These are phyloP conservation scores for Trachelus iudaicus DNA, from an alignment of 2,888 invertebrate species.

Conservation along the genomic window DNA sequence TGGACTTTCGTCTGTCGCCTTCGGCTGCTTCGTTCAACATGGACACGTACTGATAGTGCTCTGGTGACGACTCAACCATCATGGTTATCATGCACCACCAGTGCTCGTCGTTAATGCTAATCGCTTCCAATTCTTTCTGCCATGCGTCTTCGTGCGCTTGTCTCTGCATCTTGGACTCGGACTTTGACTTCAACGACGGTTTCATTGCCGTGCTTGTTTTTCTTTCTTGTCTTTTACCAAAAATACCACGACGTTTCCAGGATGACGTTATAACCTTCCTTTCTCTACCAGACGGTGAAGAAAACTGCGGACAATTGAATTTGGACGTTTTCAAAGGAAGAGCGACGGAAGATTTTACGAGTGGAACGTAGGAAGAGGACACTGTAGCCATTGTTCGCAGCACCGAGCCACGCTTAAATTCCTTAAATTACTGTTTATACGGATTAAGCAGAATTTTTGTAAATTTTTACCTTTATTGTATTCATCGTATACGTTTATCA, in stretches of 20 bases:
- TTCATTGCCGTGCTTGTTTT: neutral
- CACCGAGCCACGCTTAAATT: neutral
- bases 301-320: neutral
- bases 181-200: neutral
- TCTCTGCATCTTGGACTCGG: neutral
- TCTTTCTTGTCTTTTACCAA: neutral
- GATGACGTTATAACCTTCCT: neutral
- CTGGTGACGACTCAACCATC: conserved; percentile 42
- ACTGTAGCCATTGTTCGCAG: neutral
- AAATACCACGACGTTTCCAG: neutral
- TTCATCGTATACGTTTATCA: neutral
- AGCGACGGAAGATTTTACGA: neutral
- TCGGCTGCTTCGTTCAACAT: conserved; percentile 43
- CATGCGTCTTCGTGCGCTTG: conserved; percentile 23
- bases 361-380: neutral
- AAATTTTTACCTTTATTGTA: too few species aligned
- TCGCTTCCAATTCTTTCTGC: conserved; percentile 29
- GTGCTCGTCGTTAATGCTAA: conserved; percentile 46
- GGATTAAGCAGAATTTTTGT: neutral
- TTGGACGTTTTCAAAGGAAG: neutral
- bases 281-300: neutral
- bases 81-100: conserved; percentile 52
- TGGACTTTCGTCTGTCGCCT: conserved; percentile 37
- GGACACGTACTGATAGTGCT: conserved; percentile 33
- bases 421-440: neutral